Evolutionary conservation across 2,797 vertebrate genomes (phyloP).

Genomic region (Gallinago solitaria): DNA sequence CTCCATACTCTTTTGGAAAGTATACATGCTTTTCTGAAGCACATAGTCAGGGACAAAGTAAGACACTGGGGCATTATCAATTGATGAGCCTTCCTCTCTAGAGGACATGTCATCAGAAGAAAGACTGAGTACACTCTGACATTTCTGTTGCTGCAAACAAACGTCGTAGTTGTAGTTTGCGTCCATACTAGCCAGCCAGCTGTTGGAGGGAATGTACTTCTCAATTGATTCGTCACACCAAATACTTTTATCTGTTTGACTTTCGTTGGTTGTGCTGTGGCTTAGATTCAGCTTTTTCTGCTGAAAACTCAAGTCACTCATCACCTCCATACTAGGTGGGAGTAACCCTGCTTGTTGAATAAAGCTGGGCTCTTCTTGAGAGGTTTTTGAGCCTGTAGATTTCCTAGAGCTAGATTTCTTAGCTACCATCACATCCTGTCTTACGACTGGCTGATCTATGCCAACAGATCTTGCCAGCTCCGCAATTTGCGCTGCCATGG

Average conservation of each 20-base stretch:
- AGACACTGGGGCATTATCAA: conserved; percentile 53
- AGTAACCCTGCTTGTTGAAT: conserved; percentile 36
- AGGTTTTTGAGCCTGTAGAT: conserved; percentile 1
- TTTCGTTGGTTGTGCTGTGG: not conserved
- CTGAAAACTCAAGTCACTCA: conserved; percentile 36
- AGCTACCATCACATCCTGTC: not conserved
- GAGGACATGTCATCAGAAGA: conserved; percentile 71
- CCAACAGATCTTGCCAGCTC: conserved; percentile 11
- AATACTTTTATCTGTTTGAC: conserved; percentile 20
- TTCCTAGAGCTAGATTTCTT: conserved; percentile 55
- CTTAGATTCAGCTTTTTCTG: conserved; percentile 52
- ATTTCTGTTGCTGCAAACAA: conserved; percentile 54
- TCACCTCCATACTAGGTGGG: conserved; percentile 48
- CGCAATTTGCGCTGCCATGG: conserved; percentile 27
- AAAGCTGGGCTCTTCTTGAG: conserved; percentile 42
- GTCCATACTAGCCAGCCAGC: conserved; percentile 40
- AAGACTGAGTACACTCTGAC: conserved; percentile 57
- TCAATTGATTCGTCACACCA: conserved; percentile 55
- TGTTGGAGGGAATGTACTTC: conserved; percentile 37
- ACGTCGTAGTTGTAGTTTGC: not conserved
- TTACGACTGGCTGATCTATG: conserved; percentile 1
- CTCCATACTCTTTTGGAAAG: conserved; percentile 44
- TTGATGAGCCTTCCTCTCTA: conserved; percentile 63
- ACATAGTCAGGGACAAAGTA: conserved; percentile 72
- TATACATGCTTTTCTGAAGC: conserved; percentile 61